Evolutionary conservation across 2,888 invertebrate genomes (phyloP).

Genomic region (Cerceris ruficornis): DNA sequence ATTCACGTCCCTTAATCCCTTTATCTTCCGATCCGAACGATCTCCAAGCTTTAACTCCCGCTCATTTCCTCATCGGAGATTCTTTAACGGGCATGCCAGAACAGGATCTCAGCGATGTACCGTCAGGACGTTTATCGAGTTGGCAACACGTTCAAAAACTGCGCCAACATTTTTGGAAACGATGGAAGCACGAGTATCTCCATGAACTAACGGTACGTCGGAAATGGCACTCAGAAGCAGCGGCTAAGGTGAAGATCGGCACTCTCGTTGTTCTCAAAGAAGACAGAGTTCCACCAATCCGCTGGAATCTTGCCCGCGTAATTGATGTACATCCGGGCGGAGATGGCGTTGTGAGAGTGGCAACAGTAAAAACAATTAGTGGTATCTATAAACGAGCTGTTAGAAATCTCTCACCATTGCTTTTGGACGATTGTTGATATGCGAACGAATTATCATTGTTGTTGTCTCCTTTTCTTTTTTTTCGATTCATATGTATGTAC

Average conservation of each 20-base stretch:
- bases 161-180: conserved; percentile 15
- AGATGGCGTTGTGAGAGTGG: conserved; percentile 13
- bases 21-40: conserved; percentile 43
- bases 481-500: too few relatives aligned
- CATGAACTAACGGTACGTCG: conserved; percentile 3
- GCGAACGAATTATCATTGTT: too few relatives aligned
- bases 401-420: conserved; percentile 8
- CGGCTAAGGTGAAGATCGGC: too few relatives aligned
- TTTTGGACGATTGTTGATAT: background rate
- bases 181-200: conserved; percentile 18
- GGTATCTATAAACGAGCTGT: conserved; percentile 5
- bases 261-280: background rate
- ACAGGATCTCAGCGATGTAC: background rate
- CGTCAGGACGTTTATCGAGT: background rate
- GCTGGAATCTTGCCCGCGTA: conserved; percentile 9
- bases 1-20: conserved; percentile 33
- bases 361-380: conserved; percentile 8
- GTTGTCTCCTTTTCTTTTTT: too few relatives aligned
- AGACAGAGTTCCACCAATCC: background rate
- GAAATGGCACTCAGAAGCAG: conserved; percentile 7
- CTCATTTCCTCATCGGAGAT: conserved; percentile 33
- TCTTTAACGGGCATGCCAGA: conserved; percentile 2
- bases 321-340: conserved; percentile 4
- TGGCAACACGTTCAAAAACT: conserved; percentile 4
- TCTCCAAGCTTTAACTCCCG: conserved; percentile 29